Evolutionary conservation across 2,888 invertebrate species (phyloP), one percentile per base, ranked within the genome.

Genomic region (Heliconius charithonia): DNA sequence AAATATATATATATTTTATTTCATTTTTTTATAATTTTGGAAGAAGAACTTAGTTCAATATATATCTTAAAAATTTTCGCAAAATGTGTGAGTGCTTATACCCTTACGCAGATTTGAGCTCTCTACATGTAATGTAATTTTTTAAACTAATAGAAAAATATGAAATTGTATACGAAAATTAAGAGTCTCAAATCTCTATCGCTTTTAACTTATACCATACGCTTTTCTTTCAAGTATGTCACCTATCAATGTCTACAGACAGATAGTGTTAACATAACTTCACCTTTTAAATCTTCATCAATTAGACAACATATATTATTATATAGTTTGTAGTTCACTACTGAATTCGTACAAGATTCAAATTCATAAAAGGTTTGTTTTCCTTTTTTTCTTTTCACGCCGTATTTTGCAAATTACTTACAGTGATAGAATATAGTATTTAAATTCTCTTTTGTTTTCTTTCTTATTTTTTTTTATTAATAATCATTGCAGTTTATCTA

Each of bases 241-340:
- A 78, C 67, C 74, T 51, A 65, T 63, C 65, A 73, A 59, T 78
- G 77, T 78, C 74, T 62, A 67, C 72, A 51, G 63, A 77, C 59
- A 25, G n/a, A 66, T 41, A 29, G 27, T 41, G 65, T 56, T 72
- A 25, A 65, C 37, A 72, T 32, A 63, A 51, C 32, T 32, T 27
- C 4, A 72, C 59, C 59, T 59, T 72, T 72, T 72, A 32, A 29
- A 71, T 32, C 16, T 56, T 22, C 51, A 71, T 71, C 51, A 51
- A 29, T n/a, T 9, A n/a, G 9, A 59, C n/a, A n/a, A 71, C 13
- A 27, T 12, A 51, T 45, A 45, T 29, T 29, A 29, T 71, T 71
- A 29, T 19, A 19, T 51, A 51, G 51, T 19, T 51, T 29, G 13
- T 29, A n/a, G n/a, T n/a, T n/a, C n/a, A 32, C n/a, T n/a, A 22